Percentiles rank a stretch among this genome's conserved stretches.
Evolutionary conservation across 2,113 vertebrate genomes (phyloP).

Genomic region (Centropristis striata): DNA sequence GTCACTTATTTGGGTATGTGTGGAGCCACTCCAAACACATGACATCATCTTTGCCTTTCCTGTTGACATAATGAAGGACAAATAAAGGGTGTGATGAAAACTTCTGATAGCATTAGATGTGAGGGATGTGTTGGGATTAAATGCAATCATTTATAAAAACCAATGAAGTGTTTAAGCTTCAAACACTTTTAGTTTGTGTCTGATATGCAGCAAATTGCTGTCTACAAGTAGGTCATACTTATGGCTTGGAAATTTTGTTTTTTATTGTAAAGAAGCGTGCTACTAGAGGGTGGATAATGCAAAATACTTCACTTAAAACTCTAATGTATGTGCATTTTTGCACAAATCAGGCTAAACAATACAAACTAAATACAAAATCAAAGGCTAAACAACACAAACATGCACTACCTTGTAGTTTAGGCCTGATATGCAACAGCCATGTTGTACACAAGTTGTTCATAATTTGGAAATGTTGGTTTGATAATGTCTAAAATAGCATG

Average conservation of each 20-base stretch:
- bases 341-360: too few relatives aligned
- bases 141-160: constrained; percentile 13
- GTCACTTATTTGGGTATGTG: constrained; percentile 46
- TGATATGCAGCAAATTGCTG: background rate
- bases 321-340: too few relatives aligned
- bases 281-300: too few relatives aligned
- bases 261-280: too few relatives aligned
- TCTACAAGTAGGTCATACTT: background rate
- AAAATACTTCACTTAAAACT: too few relatives aligned
- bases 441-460: background rate
- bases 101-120: constrained; percentile 8
- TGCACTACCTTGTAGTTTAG: background rate
- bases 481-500: constrained; percentile 2
- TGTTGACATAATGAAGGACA: constrained; percentile 67
- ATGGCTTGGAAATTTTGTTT: background rate
- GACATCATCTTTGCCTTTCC: constrained; percentile 74
- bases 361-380: too few relatives aligned
- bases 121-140: background rate
- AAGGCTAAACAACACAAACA: too few relatives aligned
- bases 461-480: background rate
- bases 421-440: background rate
- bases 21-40: constrained; percentile 59
- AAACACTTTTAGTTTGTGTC: background rate
- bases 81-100: constrained; percentile 52
- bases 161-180: background rate